Percentiles rank a stretch among this genome's conserved stretches.
Conservation (phyloP, 1,140 invertebrate species). For the Drosophila equinoxialis region DNA sequence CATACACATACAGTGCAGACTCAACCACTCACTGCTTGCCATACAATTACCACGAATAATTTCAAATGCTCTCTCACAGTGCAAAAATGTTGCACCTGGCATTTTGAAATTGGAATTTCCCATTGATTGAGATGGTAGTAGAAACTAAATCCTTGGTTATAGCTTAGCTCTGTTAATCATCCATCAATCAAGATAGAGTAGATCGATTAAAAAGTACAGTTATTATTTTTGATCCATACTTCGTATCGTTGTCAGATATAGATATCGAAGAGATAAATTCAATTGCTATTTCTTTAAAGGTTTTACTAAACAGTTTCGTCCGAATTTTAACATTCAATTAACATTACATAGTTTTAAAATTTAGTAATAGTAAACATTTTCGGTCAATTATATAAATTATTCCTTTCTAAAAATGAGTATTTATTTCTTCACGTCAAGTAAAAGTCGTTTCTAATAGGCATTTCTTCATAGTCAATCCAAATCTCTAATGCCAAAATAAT, state of each 20-base stretch:
- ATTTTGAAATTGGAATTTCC: not conserved
- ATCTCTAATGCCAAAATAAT: no score
- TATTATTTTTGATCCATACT: not conserved
- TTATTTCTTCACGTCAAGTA: no score
- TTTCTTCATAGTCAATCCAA: no score
- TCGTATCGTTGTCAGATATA: not conserved
- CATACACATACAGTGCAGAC: not conserved
- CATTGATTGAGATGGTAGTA: conserved; percentile 9
- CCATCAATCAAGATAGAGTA: not conserved
- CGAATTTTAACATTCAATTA: no score
- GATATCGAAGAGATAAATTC: no score
- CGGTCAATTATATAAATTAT: no score
- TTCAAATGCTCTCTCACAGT: not conserved
- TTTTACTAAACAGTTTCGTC: no score
- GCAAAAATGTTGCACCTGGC: conserved; percentile 18
- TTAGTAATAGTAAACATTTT: no score
- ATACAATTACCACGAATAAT: conserved; percentile 20
- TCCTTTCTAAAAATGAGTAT: no score
- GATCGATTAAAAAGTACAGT: not conserved
- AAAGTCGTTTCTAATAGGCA: no score
- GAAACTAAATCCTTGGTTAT: not conserved
- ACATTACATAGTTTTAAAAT: no score
- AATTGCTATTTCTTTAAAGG: no score
- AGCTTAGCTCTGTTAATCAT: not conserved
- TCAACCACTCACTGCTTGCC: not conserved